Evolutionary conservation across 1,140 invertebrate genomes (phyloP), one percentile per base, ranked within the genome.

Genomic region (Nephila pilipes): DNA sequence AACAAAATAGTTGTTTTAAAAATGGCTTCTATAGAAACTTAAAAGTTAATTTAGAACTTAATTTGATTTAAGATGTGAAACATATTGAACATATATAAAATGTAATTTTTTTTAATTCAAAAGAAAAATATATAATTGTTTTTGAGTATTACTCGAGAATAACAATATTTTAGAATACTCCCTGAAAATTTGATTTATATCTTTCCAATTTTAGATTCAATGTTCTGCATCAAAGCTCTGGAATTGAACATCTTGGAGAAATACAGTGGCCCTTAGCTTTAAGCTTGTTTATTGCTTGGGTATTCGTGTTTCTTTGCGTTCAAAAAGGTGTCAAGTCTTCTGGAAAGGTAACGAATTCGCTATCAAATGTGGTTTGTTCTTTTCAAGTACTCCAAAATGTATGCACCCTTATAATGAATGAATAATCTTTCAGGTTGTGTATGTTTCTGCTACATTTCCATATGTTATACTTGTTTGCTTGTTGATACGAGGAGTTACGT

Each of bases 221-320:
- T 94, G 95, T 96, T 2, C 94, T 96, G 87, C 94, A 94, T 87
- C 95, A 96, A 63, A 95, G 97, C 4, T 94, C 95, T 54, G 97
- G 97, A 55, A 96, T 98, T 93, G 96, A 97, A 85, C 96, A 97
- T 57, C 95, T 97, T 32, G 97, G 97, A n/a, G 96, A 96, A 5
- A 96, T 98, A 92, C 97, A 97, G 94, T 97, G 96, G 97, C 97
- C 97, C 94, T 95, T 98, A 22, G 96, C 97, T 63, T 96, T 96
- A 25, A 97, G 96, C 93, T 95, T 98, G 36, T 95, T 96, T 58
- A 94, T 97, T 63, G 97, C 97, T 63, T 98, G 97, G 97, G 95
- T 97, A 65, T 94, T 97, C 87, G 96, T 98, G 81, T 96, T 96
- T 95, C 94, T 96, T 92, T 96, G 96, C 94, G 96, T 97, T 54